These are phyloP conservation scores for Neoniphon sammara DNA, from an alignment of 2,797 vertebrate genomes.

Conservation along the genomic window DNA sequence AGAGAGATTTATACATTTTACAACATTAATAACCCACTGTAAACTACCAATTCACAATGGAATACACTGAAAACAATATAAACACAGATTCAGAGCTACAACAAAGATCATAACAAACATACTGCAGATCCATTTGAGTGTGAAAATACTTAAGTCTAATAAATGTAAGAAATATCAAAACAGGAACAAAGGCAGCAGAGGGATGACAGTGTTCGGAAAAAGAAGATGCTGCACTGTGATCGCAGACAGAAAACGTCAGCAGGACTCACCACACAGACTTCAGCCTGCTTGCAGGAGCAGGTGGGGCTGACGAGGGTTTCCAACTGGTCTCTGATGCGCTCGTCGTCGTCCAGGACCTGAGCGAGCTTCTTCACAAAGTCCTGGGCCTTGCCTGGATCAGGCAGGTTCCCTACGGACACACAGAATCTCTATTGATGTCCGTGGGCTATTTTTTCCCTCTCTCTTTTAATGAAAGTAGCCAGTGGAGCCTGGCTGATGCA, in stretches of 20 bases:
- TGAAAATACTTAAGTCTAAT: no score
- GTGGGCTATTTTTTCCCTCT: not conserved
- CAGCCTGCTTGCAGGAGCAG: slow-evolving; percentile 97
- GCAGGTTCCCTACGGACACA: slow-evolving; percentile 88
- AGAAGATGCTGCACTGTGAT: not conserved
- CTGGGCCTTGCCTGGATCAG: slow-evolving; percentile 97
- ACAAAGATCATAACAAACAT: no score
- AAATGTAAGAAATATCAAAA: not conserved
- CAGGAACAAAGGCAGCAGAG: not conserved
- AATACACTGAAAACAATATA: no score
- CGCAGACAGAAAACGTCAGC: not conserved
- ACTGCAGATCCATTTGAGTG: no score
- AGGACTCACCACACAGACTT: slow-evolving; percentile 95
- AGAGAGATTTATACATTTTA: no score
- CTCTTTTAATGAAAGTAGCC: no score
- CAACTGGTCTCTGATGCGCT: slow-evolving; percentile 94
- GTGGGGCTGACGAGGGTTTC: slow-evolving; percentile 94
- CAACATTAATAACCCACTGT: no score
- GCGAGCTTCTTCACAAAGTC: slow-evolving; percentile 99
- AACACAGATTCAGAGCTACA: no score
- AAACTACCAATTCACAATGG: no score
- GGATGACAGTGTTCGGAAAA: not conserved
- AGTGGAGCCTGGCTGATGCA: no score
- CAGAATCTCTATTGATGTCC: slow-evolving; percentile 7
- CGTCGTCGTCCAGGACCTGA: slow-evolving; percentile 97